These are phyloP conservation scores for Lacanobia wlatinum DNA, from an alignment of 2,888 invertebrate species.

Conservation along the genomic window DNA sequence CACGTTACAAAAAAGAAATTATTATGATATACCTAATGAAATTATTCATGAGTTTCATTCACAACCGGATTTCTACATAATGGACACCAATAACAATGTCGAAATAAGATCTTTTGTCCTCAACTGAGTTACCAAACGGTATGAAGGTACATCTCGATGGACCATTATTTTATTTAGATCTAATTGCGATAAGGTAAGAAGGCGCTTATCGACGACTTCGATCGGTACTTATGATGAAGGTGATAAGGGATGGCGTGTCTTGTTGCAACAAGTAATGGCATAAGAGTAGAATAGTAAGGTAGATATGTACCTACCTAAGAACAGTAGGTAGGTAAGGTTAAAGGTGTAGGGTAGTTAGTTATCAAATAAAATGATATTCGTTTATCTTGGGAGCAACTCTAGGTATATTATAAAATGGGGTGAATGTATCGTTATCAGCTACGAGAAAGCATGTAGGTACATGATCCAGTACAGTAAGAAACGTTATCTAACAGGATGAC, in stretches of 20 bases:
- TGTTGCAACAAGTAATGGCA: slow-evolving; percentile 15
- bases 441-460: slow-evolving; percentile 11
- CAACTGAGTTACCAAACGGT: slow-evolving; percentile 18
- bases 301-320: not conserved
- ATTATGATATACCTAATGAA: too few species aligned
- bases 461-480: not conserved
- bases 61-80: not conserved
- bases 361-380: not conserved
- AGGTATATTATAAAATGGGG: slow-evolving; percentile 20
- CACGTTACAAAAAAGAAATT: too few species aligned
- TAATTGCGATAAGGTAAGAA: slow-evolving; percentile 27
- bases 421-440: slow-evolving; percentile 45
- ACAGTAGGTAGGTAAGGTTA: not conserved
- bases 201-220: slow-evolving; percentile 24
- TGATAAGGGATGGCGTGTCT: slow-evolving; percentile 7
- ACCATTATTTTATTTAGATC: slow-evolving; percentile 21
- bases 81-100: slow-evolving; percentile 1
- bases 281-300: not conserved
- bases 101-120: not conserved
- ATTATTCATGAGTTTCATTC: not conserved
- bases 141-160: slow-evolving; percentile 32
- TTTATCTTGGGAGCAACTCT: slow-evolving; percentile 3
- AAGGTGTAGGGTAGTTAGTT: not conserved
- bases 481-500: slow-evolving; percentile 12
- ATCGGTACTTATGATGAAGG: not conserved